Conservation (phyloP, 2,797 vertebrate genomes). For the Enoplosus armatus region DNA sequence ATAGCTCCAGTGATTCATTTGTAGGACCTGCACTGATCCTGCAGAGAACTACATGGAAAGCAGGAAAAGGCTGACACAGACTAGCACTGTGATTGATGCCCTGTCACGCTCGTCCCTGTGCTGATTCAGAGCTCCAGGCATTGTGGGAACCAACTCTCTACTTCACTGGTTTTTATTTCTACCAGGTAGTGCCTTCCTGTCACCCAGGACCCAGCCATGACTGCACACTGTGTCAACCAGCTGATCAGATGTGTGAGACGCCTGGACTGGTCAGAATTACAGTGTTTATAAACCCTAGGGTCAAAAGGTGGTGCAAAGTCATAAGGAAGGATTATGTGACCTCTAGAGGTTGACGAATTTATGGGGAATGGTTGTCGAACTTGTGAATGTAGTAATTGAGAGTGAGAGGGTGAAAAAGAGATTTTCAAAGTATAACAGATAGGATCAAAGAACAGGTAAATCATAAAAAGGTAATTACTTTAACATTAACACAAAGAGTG, state of each 20-base stretch:
- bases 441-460: conserved; percentile 50
- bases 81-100: conserved; percentile 69
- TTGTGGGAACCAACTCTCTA: conserved; percentile 62
- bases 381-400: conserved; percentile 13
- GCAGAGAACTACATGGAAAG: conserved; percentile 48
- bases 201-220: conserved; percentile 56
- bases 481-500: conserved; percentile 47
- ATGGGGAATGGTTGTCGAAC: conserved; percentile 2
- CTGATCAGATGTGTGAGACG: conserved; percentile 37
- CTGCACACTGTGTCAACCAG: conserved; percentile 41
- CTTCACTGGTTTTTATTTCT: conserved; percentile 64
- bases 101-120: conserved; percentile 58
- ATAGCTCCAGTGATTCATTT: conserved; percentile 61
- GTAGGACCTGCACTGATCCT: conserved; percentile 58
- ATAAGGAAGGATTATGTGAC: conserved; percentile 7
- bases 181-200: conserved; percentile 60
- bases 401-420: conserved; percentile 16
- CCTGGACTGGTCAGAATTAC: conserved; percentile 27
- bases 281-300: background rate
- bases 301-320: conserved; percentile 16
- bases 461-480: conserved; percentile 56
- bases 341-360: background rate
- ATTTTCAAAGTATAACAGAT: conserved; percentile 30
- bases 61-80: conserved; percentile 70
- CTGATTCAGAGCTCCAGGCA: conserved; percentile 70